These are phyloP conservation scores for Camponotus fellah DNA, from an alignment of 2,888 invertebrate genomes.

Conservation along the genomic window DNA sequence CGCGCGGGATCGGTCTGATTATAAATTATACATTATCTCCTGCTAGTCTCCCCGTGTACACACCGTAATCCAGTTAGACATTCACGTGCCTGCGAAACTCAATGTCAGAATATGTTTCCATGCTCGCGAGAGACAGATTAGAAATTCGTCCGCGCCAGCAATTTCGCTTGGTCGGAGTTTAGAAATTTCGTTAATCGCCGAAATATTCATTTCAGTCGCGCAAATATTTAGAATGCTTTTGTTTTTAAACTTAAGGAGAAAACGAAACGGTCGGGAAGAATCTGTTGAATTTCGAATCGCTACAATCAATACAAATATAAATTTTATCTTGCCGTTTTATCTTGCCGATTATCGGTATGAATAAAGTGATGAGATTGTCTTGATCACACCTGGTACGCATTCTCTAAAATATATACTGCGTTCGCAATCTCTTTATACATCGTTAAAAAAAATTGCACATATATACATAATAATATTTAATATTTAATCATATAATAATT, in stretches of 20 bases:
- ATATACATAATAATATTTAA: background rate
- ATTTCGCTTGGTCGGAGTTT: slow-evolving; percentile 29
- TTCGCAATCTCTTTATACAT: background rate
- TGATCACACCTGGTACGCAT: background rate
- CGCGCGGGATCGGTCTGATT: slow-evolving; percentile 83
- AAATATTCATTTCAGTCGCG: slow-evolving; percentile 8
- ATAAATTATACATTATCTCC: slow-evolving; percentile 85
- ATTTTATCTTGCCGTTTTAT: background rate
- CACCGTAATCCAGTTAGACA: slow-evolving; percentile 70
- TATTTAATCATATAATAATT: background rate
- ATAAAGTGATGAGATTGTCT: background rate
- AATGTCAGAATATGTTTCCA: slow-evolving; percentile 65
- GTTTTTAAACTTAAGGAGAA: background rate
- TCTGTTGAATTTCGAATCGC: background rate
- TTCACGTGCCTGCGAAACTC: slow-evolving; percentile 61
- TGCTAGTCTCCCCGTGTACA: slow-evolving; percentile 72
- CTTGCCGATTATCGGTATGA: background rate
- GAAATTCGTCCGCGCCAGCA: slow-evolving; percentile 46
- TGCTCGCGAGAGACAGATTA: slow-evolving; percentile 69
- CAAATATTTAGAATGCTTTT: background rate
- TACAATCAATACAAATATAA: background rate
- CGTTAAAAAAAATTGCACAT: background rate
- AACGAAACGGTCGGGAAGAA: background rate
- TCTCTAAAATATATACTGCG: background rate
- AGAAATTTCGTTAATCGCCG: background rate